Percentiles rank a stretch among this genome's conserved stretches.
phyloP scores from a whole-genome alignment of 2,113 vertebrate genomes.

The Riparia riparia region DNA sequence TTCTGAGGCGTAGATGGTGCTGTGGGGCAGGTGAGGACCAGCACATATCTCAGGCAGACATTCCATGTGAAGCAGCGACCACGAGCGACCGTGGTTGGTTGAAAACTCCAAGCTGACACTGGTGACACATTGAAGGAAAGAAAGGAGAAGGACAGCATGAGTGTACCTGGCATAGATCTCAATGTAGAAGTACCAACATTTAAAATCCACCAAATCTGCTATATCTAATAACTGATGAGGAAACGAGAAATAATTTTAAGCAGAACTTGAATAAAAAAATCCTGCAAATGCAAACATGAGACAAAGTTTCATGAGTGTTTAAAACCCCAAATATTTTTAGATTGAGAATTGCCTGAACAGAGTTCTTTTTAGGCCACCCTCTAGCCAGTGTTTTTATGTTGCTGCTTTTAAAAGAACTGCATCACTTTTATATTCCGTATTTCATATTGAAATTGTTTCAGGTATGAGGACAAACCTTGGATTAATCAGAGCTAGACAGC shows the following conservation, averaged over 20 bases:
- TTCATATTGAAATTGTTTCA: background rate
- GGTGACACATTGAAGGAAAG: background rate
- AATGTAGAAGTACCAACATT: background rate
- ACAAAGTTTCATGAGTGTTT: background rate
- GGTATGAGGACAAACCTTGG: background rate
- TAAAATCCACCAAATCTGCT: background rate
- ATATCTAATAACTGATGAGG: background rate
- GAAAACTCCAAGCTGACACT: conserved; percentile 96
- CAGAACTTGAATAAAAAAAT: background rate
- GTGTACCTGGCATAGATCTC: background rate
- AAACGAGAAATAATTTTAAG: background rate
- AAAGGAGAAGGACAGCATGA: background rate
- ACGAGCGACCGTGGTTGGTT: conserved; percentile 92
- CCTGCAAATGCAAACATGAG: background rate
- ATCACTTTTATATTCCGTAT: background rate
- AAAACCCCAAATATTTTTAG: background rate
- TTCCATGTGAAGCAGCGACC: conserved; percentile 93
- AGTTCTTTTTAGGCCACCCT: background rate
- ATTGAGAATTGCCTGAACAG: background rate
- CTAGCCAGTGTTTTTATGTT: background rate
- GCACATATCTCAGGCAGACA: conserved; percentile 94
- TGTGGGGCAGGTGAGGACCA: conserved; percentile 93
- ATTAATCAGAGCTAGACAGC: background rate
- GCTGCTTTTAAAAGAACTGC: background rate
- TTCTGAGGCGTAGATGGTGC: conserved; percentile 94